Conservation (phyloP, 2,888 invertebrate genomes). For the Atrina japonica region DNA sequence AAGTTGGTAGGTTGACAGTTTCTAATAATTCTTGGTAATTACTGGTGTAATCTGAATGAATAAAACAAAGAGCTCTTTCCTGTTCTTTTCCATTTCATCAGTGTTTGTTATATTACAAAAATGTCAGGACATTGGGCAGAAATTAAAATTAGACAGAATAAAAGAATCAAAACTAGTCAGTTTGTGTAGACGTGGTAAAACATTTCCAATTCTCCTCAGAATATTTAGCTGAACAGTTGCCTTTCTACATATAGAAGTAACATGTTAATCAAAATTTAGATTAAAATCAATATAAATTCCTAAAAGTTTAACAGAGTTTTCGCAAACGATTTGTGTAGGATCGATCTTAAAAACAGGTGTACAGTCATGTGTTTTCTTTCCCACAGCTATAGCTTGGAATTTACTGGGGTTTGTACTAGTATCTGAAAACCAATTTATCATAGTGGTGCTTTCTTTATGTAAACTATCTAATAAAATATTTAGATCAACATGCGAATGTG, state of each 20-base stretch:
- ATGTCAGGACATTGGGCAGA: conserved; percentile 35
- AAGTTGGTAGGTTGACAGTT: no score
- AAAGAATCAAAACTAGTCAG: conserved; percentile 4
- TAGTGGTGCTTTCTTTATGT: conserved; percentile 8
- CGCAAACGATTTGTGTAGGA: conserved; percentile 22
- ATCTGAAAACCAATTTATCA: conserved; percentile 28
- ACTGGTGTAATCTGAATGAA: conserved; percentile 28
- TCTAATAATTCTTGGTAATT: conserved; percentile 32
- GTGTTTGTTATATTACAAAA: no score
- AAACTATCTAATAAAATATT: background rate
- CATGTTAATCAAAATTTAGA: conserved; percentile 38
- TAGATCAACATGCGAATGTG: conserved; percentile 9
- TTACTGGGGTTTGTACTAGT: conserved; percentile 37
- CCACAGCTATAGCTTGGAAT: conserved; percentile 32
- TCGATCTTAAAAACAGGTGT: conserved; percentile 32
- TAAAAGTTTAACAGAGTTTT: conserved; percentile 33
- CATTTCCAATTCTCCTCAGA: conserved; percentile 33
- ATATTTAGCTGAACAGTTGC: conserved; percentile 39
- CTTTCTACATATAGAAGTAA: conserved; percentile 36
- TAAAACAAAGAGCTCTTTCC: conserved; percentile 26
- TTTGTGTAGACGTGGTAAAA: conserved; percentile 30
- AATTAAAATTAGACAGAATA: conserved; percentile 29
- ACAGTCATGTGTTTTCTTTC: conserved; percentile 25
- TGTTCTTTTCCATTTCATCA: conserved; percentile 33
- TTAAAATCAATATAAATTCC: conserved; percentile 20